Evolutionary conservation across 2,797 vertebrate species (phyloP).

Genomic region (Tangara arthus): DNA sequence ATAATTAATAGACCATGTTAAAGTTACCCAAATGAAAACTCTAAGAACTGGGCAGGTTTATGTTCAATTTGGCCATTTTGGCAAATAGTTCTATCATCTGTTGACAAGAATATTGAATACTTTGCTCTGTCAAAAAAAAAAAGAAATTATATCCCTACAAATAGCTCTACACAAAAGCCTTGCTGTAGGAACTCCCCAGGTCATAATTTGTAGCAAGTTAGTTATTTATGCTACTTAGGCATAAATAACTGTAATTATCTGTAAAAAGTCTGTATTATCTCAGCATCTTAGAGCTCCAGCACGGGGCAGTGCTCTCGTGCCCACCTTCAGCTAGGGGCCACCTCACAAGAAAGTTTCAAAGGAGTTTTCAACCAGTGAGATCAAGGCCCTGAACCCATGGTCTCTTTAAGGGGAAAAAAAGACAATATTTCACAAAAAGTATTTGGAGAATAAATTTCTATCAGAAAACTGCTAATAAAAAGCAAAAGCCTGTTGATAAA

Average conservation of each 20-base stretch:
- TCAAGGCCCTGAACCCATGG: not conserved
- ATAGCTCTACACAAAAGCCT: not conserved
- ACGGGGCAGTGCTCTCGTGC: not conserved
- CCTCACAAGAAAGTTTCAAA: not conserved
- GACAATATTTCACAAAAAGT: not conserved
- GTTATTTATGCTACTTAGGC: not conserved
- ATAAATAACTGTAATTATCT: not conserved
- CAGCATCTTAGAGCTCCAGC: not conserved
- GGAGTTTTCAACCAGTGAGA: not conserved
- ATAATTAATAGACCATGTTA: slow-evolving; percentile 51
- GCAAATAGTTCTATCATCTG: slow-evolving; percentile 14
- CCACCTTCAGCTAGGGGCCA: too few relatives aligned
- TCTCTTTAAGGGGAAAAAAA: not conserved
- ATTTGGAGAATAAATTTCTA: not conserved
- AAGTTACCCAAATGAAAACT: slow-evolving; percentile 44
- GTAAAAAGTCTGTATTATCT: not conserved
- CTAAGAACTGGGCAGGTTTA: not conserved
- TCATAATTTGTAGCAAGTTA: not conserved
- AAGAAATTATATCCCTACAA: not conserved
- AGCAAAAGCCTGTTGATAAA: not conserved
- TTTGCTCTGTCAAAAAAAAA: slow-evolving; percentile 38
- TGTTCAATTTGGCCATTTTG: not conserved
- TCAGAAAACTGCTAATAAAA: not conserved
- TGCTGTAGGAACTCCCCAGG: not conserved
- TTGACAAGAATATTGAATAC: not conserved